A percentile compares a stretch with the other conserved stretches of the same genome.
Conservation (phyloP, 2,797 vertebrate species). For the Sylvilagus floridanus region DNA sequence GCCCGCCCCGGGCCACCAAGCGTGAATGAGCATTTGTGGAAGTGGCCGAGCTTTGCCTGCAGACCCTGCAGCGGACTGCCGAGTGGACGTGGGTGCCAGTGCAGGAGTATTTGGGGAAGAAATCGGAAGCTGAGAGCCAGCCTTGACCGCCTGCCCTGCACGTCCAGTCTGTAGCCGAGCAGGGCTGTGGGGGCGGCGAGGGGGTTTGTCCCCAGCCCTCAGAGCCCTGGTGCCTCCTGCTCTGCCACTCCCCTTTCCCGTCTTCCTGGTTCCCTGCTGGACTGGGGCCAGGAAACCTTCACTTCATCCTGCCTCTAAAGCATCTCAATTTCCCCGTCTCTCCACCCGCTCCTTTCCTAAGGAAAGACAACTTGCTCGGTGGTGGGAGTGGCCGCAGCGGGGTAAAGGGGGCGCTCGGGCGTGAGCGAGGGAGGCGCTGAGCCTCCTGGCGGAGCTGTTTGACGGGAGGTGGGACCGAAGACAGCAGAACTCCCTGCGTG, state of each 20-base stretch:
- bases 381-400: fast-evolving
- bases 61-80: not conserved
- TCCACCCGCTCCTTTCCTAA: not conserved
- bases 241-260: slow-evolving; percentile 7
- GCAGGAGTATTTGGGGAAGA: not conserved
- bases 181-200: not conserved
- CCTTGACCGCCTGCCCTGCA: not conserved
- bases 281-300: not conserved
- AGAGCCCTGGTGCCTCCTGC: not conserved
- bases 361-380: not conserved
- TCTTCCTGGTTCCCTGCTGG: not conserved
- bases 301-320: not conserved
- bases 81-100: not conserved
- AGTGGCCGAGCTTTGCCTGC: not conserved
- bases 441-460: not conserved
- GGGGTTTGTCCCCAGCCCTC: too few relatives aligned
- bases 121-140: not conserved
- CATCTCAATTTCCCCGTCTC: not conserved
- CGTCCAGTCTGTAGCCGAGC: not conserved
- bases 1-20: not conserved
- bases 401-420: not conserved
- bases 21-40: not conserved
- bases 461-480: not conserved
- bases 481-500: not conserved
- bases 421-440: not conserved